phyloP scores from a whole-genome alignment of 2,113 vertebrate species.

The Gallinago undulata region DNA sequence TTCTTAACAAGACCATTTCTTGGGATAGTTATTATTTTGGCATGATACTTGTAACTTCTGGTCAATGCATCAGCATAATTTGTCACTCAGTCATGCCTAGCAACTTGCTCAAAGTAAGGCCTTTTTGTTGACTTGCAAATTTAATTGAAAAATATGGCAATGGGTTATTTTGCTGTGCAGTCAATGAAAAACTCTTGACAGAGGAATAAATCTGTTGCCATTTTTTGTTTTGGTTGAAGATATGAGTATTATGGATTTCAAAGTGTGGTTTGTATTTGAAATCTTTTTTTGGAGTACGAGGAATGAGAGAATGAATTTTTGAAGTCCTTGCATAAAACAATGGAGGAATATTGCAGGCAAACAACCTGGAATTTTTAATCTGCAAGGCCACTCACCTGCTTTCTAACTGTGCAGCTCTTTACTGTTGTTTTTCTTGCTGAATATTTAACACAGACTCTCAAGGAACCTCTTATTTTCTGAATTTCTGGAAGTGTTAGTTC shows the following conservation, averaged over 20 bases:
- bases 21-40: background rate
- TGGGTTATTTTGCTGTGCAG: background rate
- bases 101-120: background rate
- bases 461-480: background rate
- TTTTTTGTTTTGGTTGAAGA: background rate
- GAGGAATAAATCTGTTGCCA: background rate
- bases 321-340: background rate
- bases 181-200: background rate
- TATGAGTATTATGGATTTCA: background rate
- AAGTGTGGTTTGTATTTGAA: background rate
- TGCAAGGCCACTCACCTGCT: background rate
- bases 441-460: background rate
- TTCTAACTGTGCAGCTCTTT: background rate
- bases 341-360: background rate
- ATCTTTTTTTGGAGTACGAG: background rate
- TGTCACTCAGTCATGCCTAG: background rate
- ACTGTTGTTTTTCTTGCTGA: background rate
- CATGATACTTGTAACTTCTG: background rate
- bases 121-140: background rate
- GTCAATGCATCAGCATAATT: background rate
- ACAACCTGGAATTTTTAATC: background rate
- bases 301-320: background rate
- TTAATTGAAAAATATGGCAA: slow-evolving; percentile 8
- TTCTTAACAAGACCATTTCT: background rate
- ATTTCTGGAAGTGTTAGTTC: background rate